A percentile compares a stretch with the other conserved stretches of the same genome.
Evolutionary conservation across 2,888 invertebrate genomes (phyloP).

Genomic region (Margaritifera margaritifera): DNA sequence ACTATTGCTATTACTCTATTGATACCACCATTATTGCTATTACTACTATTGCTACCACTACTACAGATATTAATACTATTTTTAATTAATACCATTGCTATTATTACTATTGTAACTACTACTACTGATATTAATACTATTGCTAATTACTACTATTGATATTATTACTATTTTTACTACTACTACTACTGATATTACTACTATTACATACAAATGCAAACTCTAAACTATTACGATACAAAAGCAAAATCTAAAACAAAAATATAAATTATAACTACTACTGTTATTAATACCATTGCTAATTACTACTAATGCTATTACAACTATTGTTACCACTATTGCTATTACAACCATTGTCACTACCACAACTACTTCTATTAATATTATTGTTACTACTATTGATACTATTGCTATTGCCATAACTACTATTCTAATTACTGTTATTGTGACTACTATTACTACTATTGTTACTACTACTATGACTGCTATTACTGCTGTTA

Average conservation of each 20-base stretch:
- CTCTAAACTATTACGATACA: too few relatives aligned
- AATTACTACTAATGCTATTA: constrained; percentile 1
- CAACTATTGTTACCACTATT: background rate
- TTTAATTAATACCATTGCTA: constrained; percentile 2
- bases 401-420: too few relatives aligned
- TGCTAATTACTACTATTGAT: background rate
- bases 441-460: too few relatives aligned
- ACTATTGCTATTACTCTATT: background rate
- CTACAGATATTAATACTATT: constrained; percentile 1
- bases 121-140: background rate
- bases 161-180: background rate
- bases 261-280: too few relatives aligned
- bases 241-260: too few relatives aligned
- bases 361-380: too few relatives aligned
- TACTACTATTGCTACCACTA: background rate
- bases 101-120: background rate
- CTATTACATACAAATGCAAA: too few relatives aligned
- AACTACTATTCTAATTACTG: too few relatives aligned
- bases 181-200: background rate
- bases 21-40: constrained; percentile 3
- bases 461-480: too few relatives aligned
- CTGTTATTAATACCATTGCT: background rate
- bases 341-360: background rate
- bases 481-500: background rate
- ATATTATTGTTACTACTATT: too few relatives aligned